phyloP scores from a whole-genome alignment of 2,113 vertebrate genomes.

The Pandion haliaetus region DNA sequence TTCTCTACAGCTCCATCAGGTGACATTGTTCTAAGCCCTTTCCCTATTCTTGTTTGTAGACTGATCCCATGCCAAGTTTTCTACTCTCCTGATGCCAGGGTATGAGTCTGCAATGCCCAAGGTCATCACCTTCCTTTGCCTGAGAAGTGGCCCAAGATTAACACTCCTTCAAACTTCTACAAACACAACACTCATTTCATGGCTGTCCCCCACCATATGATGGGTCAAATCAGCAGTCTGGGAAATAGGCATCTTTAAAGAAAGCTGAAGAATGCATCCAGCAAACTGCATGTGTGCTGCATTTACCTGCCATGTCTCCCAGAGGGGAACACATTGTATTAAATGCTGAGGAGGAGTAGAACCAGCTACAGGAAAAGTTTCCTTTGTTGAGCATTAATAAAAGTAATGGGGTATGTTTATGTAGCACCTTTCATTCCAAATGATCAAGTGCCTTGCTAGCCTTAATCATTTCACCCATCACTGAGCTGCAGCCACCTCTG shows the following conservation, averaged over 20 bases:
- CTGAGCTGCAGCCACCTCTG: constrained; percentile 54
- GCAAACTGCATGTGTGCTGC: background rate
- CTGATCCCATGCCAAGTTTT: background rate
- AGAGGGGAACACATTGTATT: background rate
- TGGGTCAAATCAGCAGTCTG: background rate
- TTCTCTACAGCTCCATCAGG: background rate
- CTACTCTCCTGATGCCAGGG: background rate
- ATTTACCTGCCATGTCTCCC: background rate
- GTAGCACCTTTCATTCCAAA: constrained; percentile 35
- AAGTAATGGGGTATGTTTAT: constrained; percentile 48
- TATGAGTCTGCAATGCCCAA: background rate
- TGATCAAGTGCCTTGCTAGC: constrained; percentile 29
- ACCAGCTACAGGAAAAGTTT: constrained; percentile 23
- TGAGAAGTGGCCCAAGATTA: background rate
- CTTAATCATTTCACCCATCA: constrained; percentile 53
- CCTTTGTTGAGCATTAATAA: constrained; percentile 52
- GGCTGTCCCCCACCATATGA: background rate
- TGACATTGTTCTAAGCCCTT: background rate
- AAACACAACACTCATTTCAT: background rate
- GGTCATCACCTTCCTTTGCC: background rate
- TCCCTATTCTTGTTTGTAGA: background rate
- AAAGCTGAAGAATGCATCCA: background rate
- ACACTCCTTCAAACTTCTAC: background rate
- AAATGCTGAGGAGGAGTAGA: background rate
- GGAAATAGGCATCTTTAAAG: background rate